These are phyloP conservation scores for Acanthosepion esculentum DNA, from an alignment of 2,888 invertebrate genomes.

Conservation along the genomic window DNA sequence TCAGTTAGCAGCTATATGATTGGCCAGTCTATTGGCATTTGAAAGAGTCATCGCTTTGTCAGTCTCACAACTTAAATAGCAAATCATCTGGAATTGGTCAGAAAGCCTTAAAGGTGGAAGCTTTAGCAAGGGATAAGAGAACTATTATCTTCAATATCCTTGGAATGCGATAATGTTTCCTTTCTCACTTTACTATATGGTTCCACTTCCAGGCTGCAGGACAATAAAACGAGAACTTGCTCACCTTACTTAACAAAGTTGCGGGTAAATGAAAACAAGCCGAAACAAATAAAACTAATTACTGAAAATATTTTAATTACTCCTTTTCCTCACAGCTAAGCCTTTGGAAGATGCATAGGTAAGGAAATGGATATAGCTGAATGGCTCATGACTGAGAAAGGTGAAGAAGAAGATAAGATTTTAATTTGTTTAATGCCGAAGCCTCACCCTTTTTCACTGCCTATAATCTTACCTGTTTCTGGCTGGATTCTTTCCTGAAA, in stretches of 20 bases:
- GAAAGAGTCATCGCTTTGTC: neutral
- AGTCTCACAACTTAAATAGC: no score
- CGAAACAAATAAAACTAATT: neutral
- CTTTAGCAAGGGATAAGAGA: constrained; percentile 17
- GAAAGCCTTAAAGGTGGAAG: neutral
- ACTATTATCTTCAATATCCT: neutral
- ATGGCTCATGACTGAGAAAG: neutral
- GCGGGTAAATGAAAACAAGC: neutral
- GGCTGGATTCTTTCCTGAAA: neutral
- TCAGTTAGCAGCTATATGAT: neutral
- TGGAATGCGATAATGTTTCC: neutral
- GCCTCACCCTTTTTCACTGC: neutral
- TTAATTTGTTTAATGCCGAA: neutral
- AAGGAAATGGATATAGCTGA: neutral
- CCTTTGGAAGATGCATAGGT: neutral
- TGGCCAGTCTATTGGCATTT: neutral
- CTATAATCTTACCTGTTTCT: constrained; percentile 20
- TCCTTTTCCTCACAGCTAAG: constrained; percentile 9
- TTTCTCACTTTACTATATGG: neutral
- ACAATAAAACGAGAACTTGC: neutral
- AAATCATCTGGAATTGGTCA: neutral
- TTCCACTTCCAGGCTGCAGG: neutral
- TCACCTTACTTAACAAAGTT: neutral
- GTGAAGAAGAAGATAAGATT: neutral
- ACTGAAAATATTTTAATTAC: neutral